Evolutionary conservation across 2,888 invertebrate genomes (phyloP).

Genomic region (Bellardia pandia): DNA sequence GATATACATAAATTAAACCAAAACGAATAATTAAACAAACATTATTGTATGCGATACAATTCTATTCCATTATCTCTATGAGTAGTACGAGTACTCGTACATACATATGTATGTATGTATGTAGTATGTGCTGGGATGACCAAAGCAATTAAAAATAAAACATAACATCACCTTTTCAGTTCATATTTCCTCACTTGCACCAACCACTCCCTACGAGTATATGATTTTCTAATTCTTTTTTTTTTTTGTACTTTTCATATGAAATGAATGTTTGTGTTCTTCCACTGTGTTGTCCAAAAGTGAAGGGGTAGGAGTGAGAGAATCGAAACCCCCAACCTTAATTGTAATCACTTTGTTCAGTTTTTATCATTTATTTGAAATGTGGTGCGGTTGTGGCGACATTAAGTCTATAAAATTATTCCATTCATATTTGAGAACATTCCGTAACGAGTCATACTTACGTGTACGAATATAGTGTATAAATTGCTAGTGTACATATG

Average conservation of each 20-base stretch:
- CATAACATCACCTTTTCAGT: slow-evolving; percentile 60
- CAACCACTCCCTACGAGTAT: background rate
- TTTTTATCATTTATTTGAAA: slow-evolving; percentile 35
- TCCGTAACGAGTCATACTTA: slow-evolving; percentile 55
- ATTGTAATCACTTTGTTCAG: slow-evolving; percentile 35
- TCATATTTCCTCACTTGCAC: slow-evolving; percentile 26
- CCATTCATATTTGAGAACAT: slow-evolving; percentile 60
- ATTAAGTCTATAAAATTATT: slow-evolving; percentile 69
- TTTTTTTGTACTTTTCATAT: background rate
- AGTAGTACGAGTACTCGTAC: background rate
- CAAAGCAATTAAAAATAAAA: slow-evolving; percentile 72
- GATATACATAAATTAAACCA: slow-evolving; percentile 39
- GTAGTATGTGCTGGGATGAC: slow-evolving; percentile 44
- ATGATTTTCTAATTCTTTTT: background rate
- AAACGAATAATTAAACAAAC: slow-evolving; percentile 17
- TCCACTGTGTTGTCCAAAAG: background rate
- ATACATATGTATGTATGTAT: too few relatives aligned
- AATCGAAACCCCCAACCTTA: slow-evolving; percentile 20
- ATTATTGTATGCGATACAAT: slow-evolving; percentile 15
- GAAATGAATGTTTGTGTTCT: background rate
- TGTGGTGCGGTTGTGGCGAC: slow-evolving; percentile 59
- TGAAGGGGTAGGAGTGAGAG: background rate
- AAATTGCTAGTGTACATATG: background rate
- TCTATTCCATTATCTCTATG: slow-evolving; percentile 7
- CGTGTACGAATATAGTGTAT: background rate